A percentile compares a stretch with the other conserved stretches of the same genome.
phyloP scores from a whole-genome alignment of 2,888 invertebrate species.

The Lucinisca nassula region DNA sequence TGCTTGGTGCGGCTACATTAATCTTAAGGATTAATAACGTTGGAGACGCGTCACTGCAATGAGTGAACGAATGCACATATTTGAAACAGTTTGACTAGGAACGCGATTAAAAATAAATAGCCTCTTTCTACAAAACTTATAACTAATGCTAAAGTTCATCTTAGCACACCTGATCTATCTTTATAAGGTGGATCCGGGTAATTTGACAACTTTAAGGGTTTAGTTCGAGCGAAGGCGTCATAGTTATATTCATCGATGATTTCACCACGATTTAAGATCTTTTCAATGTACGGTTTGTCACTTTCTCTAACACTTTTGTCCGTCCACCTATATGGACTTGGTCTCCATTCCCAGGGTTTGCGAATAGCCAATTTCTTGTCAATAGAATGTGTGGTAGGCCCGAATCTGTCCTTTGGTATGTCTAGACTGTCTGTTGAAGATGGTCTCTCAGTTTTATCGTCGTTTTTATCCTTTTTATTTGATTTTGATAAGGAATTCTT shows the following conservation, averaged over 20 bases:
- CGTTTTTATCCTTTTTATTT: constrained; percentile 13
- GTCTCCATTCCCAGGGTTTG: constrained; percentile 70
- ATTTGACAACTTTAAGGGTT: constrained; percentile 59
- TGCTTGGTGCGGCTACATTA: no score
- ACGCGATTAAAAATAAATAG: no score
- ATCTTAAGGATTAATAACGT: no score
- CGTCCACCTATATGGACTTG: constrained; percentile 68
- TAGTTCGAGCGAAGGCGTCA: constrained; percentile 66
- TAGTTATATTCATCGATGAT: constrained; percentile 66
- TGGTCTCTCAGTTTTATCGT: constrained; percentile 13
- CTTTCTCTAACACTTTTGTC: constrained; percentile 67
- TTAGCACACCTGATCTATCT: constrained; percentile 55
- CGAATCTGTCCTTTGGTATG: constrained; percentile 63
- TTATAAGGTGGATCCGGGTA: constrained; percentile 66
- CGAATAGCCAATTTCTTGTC: constrained; percentile 65
- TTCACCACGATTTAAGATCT: constrained; percentile 64
- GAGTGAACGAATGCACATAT: no score
- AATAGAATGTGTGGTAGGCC: constrained; percentile 63
- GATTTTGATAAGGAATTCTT: background rate
- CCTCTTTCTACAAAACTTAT: no score
- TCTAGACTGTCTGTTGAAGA: constrained; percentile 59
- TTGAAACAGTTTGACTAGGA: no score
- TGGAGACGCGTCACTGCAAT: no score
- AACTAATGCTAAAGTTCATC: constrained; percentile 43
- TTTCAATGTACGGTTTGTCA: constrained; percentile 69